Conservation (phyloP, 2,888 invertebrate genomes). For the Terebella lapidaria region DNA sequence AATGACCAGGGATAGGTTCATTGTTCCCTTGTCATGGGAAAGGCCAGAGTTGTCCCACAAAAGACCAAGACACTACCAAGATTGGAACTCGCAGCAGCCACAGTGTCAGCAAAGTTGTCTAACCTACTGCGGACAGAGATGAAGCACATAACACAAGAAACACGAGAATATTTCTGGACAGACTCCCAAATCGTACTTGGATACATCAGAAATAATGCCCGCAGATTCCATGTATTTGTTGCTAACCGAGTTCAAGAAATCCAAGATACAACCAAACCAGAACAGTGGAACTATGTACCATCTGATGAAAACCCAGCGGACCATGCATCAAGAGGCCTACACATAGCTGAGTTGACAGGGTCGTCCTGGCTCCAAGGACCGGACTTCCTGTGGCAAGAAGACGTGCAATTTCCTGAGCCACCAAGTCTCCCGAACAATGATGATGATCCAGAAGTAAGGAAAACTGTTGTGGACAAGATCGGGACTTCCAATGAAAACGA, state of each 20-base stretch:
- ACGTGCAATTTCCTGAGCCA: too few species aligned
- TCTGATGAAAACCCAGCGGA: conserved; percentile 28
- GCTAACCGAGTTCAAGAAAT: conserved; percentile 28
- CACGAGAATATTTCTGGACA: conserved; percentile 21
- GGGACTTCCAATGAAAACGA: not conserved
- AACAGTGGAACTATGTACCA: conserved; percentile 25
- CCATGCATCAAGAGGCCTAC: conserved; percentile 18
- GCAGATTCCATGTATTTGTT: conserved; percentile 28
- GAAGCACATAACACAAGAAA: not conserved
- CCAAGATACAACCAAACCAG: conserved; percentile 12
- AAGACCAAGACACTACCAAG: conserved; percentile 23
- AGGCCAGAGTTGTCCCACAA: conserved; percentile 24
- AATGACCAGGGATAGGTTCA: conserved; percentile 12
- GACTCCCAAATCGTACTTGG: too few species aligned
- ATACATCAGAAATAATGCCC: conserved; percentile 26
- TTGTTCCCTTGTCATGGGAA: conserved; percentile 25
- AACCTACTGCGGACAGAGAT: conserved; percentile 6
- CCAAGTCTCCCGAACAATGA: too few species aligned
- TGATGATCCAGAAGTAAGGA: not conserved
- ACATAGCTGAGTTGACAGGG: not conserved
- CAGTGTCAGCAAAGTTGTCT: conserved; percentile 8
- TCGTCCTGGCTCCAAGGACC: conserved; percentile 10
- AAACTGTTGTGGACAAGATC: not conserved
- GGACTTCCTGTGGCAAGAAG: conserved; percentile 1
- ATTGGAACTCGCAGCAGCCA: conserved; percentile 24